These are phyloP conservation scores for Belgica antarctica DNA, from an alignment of 2,888 invertebrate species.

Conservation along the genomic window DNA sequence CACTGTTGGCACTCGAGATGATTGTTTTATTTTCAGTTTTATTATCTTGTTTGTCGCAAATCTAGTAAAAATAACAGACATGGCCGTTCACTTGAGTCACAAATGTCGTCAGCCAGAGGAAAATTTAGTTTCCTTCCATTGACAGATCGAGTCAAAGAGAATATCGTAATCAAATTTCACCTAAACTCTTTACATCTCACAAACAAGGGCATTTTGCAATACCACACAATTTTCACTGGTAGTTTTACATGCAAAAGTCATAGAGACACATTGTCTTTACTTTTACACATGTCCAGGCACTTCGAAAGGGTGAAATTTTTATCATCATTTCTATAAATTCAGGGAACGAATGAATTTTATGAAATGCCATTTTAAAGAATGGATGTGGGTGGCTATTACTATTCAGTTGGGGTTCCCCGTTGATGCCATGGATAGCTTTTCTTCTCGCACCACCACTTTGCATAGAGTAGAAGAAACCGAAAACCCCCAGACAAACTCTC, in stretches of 20 bases:
- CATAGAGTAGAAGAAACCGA: slow-evolving; percentile 12
- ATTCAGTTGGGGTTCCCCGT: neutral
- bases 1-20: too few species aligned
- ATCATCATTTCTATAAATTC: slow-evolving; percentile 19
- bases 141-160: too few species aligned
- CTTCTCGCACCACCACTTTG: too few species aligned
- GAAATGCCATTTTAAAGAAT: slow-evolving; percentile 12
- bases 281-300: neutral
- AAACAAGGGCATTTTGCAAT: neutral
- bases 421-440: neutral
- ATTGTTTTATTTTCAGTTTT: too few species aligned
- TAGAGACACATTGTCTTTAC: neutral
- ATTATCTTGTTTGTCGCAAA: too few species aligned
- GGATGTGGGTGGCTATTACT: slow-evolving; percentile 11
- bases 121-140: too few species aligned
- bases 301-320: neutral
- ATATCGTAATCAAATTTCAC: neutral
- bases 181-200: neutral
- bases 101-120: too few species aligned
- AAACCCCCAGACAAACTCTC: slow-evolving; percentile 5
- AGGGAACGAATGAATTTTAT: neutral
- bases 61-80: too few species aligned
- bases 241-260: neutral
- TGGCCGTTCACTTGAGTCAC: too few species aligned
- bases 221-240: neutral